These are phyloP conservation scores for Diphyllodes magnificus DNA, from an alignment of 2,113 vertebrate genomes.

Conservation along the genomic window DNA sequence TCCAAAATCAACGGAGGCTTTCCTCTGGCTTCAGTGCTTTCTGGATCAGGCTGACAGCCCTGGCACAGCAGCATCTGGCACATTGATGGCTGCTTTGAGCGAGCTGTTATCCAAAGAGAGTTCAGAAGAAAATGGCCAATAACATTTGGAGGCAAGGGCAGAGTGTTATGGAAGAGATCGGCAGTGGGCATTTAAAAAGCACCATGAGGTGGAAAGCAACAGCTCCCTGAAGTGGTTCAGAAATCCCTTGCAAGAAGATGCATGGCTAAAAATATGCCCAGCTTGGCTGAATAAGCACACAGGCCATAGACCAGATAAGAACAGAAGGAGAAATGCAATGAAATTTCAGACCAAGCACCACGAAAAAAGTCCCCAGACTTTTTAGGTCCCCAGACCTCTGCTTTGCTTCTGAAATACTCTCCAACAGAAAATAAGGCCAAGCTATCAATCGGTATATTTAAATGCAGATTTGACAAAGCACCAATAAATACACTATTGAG, in stretches of 20 bases:
- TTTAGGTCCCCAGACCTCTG: not conserved
- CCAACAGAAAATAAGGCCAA: not conserved
- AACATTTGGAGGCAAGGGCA: not conserved
- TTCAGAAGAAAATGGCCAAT: not conserved
- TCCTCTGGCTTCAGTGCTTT: not conserved
- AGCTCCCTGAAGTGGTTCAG: not conserved
- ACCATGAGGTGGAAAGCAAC: not conserved
- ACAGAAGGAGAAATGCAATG: not conserved
- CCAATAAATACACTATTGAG: not conserved
- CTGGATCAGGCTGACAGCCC: not conserved
- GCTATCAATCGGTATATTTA: not conserved
- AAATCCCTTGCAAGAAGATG: not conserved
- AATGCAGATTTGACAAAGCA: not conserved
- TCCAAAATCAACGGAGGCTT: not conserved
- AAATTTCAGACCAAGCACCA: not conserved
- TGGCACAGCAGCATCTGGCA: not conserved
- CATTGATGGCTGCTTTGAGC: not conserved
- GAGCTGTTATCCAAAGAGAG: not conserved
- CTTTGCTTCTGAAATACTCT: not conserved
- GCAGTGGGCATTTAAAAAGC: not conserved
- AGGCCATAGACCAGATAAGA: not conserved
- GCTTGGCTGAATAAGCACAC: not conserved
- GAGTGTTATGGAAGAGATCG: not conserved
- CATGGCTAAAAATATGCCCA: not conserved
- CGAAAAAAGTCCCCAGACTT: not conserved